Evolutionary conservation across 1,140 invertebrate genomes (phyloP).

Genomic region (Stratiolaelaps scimitus): DNA sequence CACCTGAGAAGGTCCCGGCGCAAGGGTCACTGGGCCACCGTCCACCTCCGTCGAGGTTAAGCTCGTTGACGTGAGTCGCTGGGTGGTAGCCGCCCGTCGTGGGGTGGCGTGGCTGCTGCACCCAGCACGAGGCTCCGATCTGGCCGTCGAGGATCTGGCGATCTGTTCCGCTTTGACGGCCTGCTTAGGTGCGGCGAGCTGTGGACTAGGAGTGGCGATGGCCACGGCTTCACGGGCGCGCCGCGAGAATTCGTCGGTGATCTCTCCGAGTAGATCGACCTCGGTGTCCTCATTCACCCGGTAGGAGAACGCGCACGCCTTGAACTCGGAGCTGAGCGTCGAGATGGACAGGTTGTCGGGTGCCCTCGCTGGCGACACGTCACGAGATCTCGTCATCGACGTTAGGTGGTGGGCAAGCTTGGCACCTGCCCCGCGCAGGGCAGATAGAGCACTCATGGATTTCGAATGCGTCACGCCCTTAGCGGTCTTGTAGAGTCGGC

Average conservation of each 20-base stretch:
- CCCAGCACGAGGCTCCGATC: background rate
- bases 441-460: constrained; percentile 3
- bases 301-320: constrained; percentile 20
- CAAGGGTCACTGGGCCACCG: background rate
- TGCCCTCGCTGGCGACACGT: background rate
- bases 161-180: background rate
- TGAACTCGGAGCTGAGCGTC: background rate
- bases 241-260: background rate
- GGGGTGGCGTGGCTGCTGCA: background rate
- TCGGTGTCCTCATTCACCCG: background rate
- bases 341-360: background rate
- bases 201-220: background rate
- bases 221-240: background rate
- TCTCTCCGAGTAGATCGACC: background rate
- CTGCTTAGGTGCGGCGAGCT: background rate
- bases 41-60: background rate
- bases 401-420: constrained; percentile 16
- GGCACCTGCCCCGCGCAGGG: background rate
- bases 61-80: background rate
- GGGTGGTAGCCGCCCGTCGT: background rate
- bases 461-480: constrained; percentile 5
- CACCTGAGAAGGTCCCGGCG: background rate
- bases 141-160: background rate
- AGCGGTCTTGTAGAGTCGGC: background rate
- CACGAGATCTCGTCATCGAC: background rate